Base-by-base conservation (phyloP, 1,140 invertebrate species). In the Tenebrio molitor region DNA sequence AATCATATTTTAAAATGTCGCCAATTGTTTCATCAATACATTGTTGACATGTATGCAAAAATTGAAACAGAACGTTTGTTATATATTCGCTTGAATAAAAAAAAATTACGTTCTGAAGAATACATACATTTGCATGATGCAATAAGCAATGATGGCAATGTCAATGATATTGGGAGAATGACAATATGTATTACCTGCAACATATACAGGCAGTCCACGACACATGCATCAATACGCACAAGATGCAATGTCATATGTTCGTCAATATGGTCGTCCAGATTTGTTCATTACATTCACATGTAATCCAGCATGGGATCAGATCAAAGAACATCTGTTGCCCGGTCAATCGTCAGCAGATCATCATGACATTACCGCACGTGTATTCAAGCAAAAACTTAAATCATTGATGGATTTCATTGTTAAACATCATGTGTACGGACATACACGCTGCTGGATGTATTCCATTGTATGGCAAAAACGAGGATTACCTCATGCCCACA, bases 261-360 rank as follows among this genome's bases (percentile, higher is more conserved):
- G 84, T 17, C 72, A 76, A 33, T 83, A 83, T 79, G 84, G 85
- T 33, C 39, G 62, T 29, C 67, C 83, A 42, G 79, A 81, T 79
- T 77, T 84, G 12, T 84, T 84, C 69, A 80, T 84, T 17, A 84
- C 80, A 39, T 77, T 83, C 46, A 83, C 80, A 53, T 83, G 81
- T 68, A 86, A 89, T 85, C 83, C 84, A 77, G 74, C 84, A 53
- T 89, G 87, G 80, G 58, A 39, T 2, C 81, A 83, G 80, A 84
- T 84, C 62, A 44, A 79, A 64, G 2, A 0, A 10, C 36, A n/a
- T 5, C 17, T 46, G 6, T 17, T 67, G 12, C 14, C 2, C 19
- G 76, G 78, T 1, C 80, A 85, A 78, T 69, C 29, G 46, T 6
- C 78, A 1, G 19, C 69, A 14, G 80, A 86, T 78, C 34, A 84